Evolutionary conservation across 53 echinoderm and acorn worm species (phyloP).

Genomic region (Echinarachnius parma): DNA sequence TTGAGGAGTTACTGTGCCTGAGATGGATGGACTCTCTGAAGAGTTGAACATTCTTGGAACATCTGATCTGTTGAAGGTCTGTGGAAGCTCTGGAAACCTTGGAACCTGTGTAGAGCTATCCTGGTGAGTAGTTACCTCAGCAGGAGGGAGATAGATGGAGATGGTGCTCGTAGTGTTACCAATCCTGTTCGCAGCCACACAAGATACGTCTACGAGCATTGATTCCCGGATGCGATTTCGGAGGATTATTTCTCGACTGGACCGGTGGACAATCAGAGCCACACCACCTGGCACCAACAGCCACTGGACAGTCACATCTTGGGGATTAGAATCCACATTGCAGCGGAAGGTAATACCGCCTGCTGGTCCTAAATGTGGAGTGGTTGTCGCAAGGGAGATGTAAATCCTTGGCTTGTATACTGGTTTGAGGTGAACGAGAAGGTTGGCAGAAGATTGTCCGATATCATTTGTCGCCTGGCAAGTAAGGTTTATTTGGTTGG

Average conservation of each 20-base stretch:
- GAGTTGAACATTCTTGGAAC: too few relatives aligned
- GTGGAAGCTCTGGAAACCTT: too few relatives aligned
- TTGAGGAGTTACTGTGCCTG: too few relatives aligned
- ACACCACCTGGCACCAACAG: not conserved
- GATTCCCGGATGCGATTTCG: not conserved
- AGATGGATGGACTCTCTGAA: too few relatives aligned
- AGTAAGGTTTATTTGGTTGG: slow-evolving; percentile 9
- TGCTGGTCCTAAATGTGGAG: not conserved
- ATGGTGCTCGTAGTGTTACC: not conserved
- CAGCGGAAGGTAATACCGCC: slow-evolving; percentile 8
- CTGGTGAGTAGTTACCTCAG: too few relatives aligned
- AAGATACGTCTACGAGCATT: slow-evolving; percentile 12
- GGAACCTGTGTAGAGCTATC: not conserved
- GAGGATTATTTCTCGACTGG: not conserved
- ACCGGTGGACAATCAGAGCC: not conserved
- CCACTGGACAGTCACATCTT: slow-evolving; percentile 8
- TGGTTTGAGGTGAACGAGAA: not conserved
- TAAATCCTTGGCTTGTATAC: slow-evolving; percentile 15
- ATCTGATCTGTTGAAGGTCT: too few relatives aligned
- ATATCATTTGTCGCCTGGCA: slow-evolving; percentile 16
- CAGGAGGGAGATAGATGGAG: slow-evolving; percentile 19
- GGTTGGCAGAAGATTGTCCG: not conserved
- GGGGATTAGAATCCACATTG: slow-evolving; percentile 20
- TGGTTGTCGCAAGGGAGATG: slow-evolving; percentile 14
- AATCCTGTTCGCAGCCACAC: slow-evolving; percentile 1